Conservation (phyloP, 2,888 invertebrate genomes). For the Dastarcus helophoroides region DNA sequence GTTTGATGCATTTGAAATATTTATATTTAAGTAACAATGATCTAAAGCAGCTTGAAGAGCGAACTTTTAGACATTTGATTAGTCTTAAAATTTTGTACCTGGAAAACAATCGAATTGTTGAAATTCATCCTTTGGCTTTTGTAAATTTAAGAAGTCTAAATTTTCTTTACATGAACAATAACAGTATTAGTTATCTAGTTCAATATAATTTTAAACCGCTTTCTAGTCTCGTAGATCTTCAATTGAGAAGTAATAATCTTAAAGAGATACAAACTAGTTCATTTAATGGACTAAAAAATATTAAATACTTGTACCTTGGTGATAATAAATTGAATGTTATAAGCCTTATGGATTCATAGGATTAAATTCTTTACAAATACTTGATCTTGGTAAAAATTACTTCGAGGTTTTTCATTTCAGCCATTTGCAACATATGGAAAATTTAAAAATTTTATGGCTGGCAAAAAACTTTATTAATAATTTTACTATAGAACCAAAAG, state of each 20-base stretch:
- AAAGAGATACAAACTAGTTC: slow-evolving; percentile 29
- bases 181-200: slow-evolving; percentile 29
- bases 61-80: slow-evolving; percentile 30
- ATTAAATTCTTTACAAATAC: slow-evolving; percentile 26
- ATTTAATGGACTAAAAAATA: slow-evolving; percentile 31
- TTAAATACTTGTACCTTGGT: slow-evolving; percentile 32
- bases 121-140: slow-evolving; percentile 33
- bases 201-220: slow-evolving; percentile 32
- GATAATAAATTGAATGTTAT: slow-evolving; percentile 32
- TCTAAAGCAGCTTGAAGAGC: slow-evolving; percentile 28
- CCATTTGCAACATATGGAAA: slow-evolving; percentile 25
- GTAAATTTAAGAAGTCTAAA: slow-evolving; percentile 27
- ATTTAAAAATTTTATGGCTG: slow-evolving; percentile 29
- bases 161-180: slow-evolving; percentile 32
- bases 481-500: slow-evolving; percentile 21
- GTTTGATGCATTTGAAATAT: slow-evolving; percentile 30
- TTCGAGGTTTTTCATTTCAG: slow-evolving; percentile 24
- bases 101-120: slow-evolving; percentile 32
- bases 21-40: slow-evolving; percentile 34
- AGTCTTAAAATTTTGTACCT: slow-evolving; percentile 33
- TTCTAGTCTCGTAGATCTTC: slow-evolving; percentile 28
- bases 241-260: slow-evolving; percentile 31
- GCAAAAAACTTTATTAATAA: slow-evolving; percentile 25
- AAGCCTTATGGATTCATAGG: slow-evolving; percentile 32
- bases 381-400: slow-evolving; percentile 29